Base-by-base conservation (phyloP, 64 coral and sea anemone genomes). In the Hydrozoanthus tunicans region DNA sequence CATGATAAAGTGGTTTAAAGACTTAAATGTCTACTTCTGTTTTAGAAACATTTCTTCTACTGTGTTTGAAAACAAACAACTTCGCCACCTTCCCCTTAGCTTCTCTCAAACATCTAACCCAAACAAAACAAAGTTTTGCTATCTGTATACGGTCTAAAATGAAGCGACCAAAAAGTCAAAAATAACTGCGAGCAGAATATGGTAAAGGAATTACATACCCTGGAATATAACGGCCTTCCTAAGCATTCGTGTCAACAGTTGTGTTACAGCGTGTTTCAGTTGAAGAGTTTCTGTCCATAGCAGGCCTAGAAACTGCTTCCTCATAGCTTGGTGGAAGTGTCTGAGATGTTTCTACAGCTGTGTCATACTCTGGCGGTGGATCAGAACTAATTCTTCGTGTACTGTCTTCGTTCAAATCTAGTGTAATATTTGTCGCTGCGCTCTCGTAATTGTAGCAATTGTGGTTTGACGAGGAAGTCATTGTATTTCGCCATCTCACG, bases 241-340 rank as follows among this genome's bases (percentile, higher is more conserved):
- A 82, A 64, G 59, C 61, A 64, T 58, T 6, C n/a, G 53, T 71
- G 15, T 73, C 83, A 26, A 51, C 54, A 73, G 51, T 53, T 11
- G 27, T 52, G 58, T 82, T 6, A 43, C 9, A 6, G 8, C 14
- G 27, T 10, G 26, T 67, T 14, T 14, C 13, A 11, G 81, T 8
- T 53, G 15, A 56, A 4, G 55, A 70, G 84, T 74, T 88, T n/a
- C 69, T 3, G 58, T 72, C 70, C 6, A 56, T 7, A 12, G 74
- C 51, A 64, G 81, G 25, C 8, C 0, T 11, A 5, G 12, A 17
- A 15, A 83, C 56, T 1, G 70, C 84, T 43, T 88, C 84, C 6
- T 88, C 84, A 25, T 88, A 88, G 54, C 84, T 88, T 25, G 84
- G 84, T 3, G 84, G 84, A 60, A 70, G 84, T 32, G 84, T 88